Conservation (phyloP, 2,888 invertebrate genomes). For the Drosophila siamana region DNA sequence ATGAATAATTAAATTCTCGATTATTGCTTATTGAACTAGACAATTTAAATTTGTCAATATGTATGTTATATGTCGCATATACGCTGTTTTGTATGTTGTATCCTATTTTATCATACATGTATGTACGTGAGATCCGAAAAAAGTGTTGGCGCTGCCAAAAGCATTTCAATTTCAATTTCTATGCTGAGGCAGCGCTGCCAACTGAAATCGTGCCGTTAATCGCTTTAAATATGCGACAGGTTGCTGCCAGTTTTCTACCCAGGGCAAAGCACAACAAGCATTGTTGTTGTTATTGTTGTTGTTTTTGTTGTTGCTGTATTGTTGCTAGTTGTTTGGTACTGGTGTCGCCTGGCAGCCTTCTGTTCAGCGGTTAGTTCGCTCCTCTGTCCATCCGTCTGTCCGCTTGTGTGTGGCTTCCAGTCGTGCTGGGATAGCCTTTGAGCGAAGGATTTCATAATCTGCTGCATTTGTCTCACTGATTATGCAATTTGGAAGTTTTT, state of each 20-base stretch:
- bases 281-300: conserved; percentile 29
- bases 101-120: background rate
- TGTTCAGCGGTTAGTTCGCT: conserved; percentile 3
- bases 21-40: too few species aligned
- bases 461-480: conserved; percentile 72
- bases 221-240: conserved; percentile 78
- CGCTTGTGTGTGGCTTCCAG: conserved; percentile 46
- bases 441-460: conserved; percentile 78
- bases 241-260: conserved; percentile 61
- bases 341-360: conserved; percentile 41
- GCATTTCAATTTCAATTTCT: conserved; percentile 80
- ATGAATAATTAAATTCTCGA: too few species aligned
- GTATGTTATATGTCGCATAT: conserved; percentile 3
- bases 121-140: conserved; percentile 39
- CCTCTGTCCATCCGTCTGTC: conserved; percentile 4
- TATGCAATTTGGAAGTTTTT: conserved; percentile 64
- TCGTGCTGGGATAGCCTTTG: conserved; percentile 55
- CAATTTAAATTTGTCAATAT: too few species aligned
- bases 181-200: conserved; percentile 52
- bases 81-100: background rate
- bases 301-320: conserved; percentile 38
- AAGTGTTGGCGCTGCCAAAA: conserved; percentile 78
- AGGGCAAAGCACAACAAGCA: conserved; percentile 31
- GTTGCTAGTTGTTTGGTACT: conserved; percentile 35
- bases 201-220: conserved; percentile 75